Percentiles rank a stretch among this genome's conserved stretches.
These are phyloP conservation scores for Parazoanthus darwini DNA, from an alignment of 92 coral and sea anemone genomes.

Conservation along the genomic window DNA sequence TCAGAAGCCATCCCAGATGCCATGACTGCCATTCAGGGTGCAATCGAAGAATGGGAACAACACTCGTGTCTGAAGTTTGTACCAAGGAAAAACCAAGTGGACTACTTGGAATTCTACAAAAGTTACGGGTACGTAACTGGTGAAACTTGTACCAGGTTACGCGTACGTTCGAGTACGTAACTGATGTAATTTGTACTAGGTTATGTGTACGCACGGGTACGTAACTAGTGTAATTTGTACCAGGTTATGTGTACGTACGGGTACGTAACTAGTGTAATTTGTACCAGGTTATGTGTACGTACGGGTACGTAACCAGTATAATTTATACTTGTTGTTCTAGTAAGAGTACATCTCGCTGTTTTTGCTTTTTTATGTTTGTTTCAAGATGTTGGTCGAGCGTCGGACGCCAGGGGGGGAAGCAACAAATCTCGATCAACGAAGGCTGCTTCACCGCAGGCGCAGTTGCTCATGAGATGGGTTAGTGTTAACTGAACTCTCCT, in stretches of 20 bases:
- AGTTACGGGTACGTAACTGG: conserved; percentile 62
- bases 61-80: conserved; percentile 75
- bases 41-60: conserved; percentile 80
- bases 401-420: conserved; percentile 6
- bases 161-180: background rate
- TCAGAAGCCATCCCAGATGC: too few species aligned
- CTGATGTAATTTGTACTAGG: too few species aligned
- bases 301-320: background rate
- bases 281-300: too few species aligned
- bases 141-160: background rate
- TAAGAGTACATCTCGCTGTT: background rate
- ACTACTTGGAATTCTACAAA: conserved; percentile 73
- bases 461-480: conserved; percentile 2
- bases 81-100: conserved; percentile 64
- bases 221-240: too few species aligned
- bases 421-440: background rate
- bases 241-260: too few species aligned
- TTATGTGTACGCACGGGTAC: too few species aligned
- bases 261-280: too few species aligned
- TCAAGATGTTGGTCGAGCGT: conserved; percentile 2
- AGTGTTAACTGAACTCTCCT: background rate
- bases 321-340: too few species aligned
- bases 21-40: conserved; percentile 63
- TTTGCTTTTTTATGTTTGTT: background rate
- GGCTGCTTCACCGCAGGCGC: background rate